phyloP scores from a whole-genome alignment of 1,140 invertebrate genomes.

The Anastatus disparis region DNA sequence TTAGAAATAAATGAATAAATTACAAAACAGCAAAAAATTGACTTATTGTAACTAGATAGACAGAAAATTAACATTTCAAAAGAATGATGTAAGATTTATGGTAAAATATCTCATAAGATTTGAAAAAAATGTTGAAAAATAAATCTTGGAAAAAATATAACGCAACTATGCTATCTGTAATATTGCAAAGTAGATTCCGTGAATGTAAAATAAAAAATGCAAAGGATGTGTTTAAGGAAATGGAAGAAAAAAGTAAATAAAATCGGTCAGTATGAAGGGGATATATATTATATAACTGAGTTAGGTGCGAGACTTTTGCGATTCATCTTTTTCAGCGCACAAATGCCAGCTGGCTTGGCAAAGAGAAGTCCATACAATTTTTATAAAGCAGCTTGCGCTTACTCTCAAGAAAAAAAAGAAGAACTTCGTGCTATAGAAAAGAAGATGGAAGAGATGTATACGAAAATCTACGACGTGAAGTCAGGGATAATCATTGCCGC shows the following conservation, averaged over 20 bases:
- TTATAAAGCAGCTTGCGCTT: neutral
- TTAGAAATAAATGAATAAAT: too few species aligned
- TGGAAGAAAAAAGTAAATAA: neutral
- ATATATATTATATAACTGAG: slow-evolving; percentile 9
- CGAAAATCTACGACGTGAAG: slow-evolving; percentile 8
- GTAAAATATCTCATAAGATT: too few species aligned
- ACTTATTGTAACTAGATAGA: too few species aligned
- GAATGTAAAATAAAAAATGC: slow-evolving; percentile 1
- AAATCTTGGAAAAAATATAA: too few species aligned
- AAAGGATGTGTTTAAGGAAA: neutral
- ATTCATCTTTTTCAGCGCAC: slow-evolving; percentile 27
- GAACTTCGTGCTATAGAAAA: neutral
- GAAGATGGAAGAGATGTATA: neutral
- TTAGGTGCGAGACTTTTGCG: slow-evolving; percentile 14
- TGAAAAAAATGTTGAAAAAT: too few species aligned
- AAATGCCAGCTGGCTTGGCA: slow-evolving; percentile 24
- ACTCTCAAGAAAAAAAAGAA: neutral
- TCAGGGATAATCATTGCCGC: neutral
- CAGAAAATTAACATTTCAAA: too few species aligned
- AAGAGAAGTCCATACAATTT: slow-evolving; percentile 27
- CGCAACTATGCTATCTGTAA: neutral
- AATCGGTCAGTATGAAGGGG: slow-evolving; percentile 5
- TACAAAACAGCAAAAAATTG: too few species aligned
- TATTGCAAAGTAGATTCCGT: slow-evolving; percentile 21
- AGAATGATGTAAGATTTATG: too few species aligned